Conservation (phyloP, 2,888 invertebrate species). For the Fabriciana adippe region DNA sequence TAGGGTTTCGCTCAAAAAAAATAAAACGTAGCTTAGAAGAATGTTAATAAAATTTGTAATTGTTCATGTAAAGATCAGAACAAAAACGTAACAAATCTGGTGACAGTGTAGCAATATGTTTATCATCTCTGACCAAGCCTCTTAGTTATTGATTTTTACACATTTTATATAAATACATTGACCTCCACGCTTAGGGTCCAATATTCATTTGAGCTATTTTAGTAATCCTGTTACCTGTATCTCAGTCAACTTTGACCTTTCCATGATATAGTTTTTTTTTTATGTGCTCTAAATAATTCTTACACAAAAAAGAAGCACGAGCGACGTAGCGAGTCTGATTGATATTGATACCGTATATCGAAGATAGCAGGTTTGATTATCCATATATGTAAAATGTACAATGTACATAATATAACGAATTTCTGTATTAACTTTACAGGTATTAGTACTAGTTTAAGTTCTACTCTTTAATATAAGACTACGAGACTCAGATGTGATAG, state of each 20-base stretch:
- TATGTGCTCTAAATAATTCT: slow-evolving; percentile 10
- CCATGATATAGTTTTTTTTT: slow-evolving; percentile 1
- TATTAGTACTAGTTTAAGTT: no score
- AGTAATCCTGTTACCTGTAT: slow-evolving; percentile 13
- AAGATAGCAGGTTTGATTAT: no score
- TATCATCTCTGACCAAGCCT: slow-evolving; percentile 3
- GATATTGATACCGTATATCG: not conserved
- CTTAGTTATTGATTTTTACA: slow-evolving; percentile 14
- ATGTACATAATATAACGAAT: no score
- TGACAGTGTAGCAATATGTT: not conserved
- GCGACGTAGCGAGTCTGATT: not conserved
- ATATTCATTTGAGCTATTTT: slow-evolving; percentile 10
- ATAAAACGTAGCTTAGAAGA: no score
- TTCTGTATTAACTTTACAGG: no score
- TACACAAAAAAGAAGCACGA: slow-evolving; percentile 3
- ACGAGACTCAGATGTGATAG: no score
- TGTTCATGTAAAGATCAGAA: no score
- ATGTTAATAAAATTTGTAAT: no score
- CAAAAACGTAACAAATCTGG: not conserved
- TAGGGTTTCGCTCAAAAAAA: no score
- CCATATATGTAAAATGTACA: no score
- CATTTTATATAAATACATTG: slow-evolving; percentile 11
- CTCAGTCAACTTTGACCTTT: slow-evolving; percentile 21
- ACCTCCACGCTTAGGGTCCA: slow-evolving; percentile 13
- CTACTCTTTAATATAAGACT: no score